Conservation (phyloP, 1,140 invertebrate genomes). For the Drosophila subpulchrella region DNA sequence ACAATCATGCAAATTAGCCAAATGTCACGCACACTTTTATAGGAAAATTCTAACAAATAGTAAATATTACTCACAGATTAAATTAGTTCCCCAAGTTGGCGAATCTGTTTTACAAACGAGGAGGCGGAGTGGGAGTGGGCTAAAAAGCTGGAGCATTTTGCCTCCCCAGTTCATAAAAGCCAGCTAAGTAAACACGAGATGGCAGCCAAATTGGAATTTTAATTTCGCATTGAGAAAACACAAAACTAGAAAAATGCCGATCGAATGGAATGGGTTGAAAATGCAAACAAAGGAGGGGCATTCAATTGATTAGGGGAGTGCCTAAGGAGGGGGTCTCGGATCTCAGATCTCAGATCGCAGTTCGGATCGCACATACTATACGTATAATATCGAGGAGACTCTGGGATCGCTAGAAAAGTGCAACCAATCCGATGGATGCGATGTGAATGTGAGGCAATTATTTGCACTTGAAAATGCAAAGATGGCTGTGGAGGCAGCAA, state of each 20-base stretch:
- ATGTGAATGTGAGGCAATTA: slow-evolving; percentile 45
- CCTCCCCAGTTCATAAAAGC: slow-evolving; percentile 35
- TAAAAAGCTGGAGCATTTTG: slow-evolving; percentile 3
- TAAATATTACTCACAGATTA: slow-evolving; percentile 55
- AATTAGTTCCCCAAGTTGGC: slow-evolving; percentile 35
- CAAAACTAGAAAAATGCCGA: slow-evolving; percentile 38
- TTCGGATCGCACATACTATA: slow-evolving; percentile 4
- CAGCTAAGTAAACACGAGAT: slow-evolving; percentile 55
- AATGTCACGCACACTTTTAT: slow-evolving; percentile 63
- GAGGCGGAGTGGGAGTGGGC: not conserved
- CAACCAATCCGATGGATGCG: slow-evolving; percentile 47
- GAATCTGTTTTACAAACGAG: slow-evolving; percentile 29
- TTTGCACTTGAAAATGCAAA: slow-evolving; percentile 67
- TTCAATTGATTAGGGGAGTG: slow-evolving; percentile 68
- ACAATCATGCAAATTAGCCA: slow-evolving; percentile 51
- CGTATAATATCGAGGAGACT: slow-evolving; percentile 5
- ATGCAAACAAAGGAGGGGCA: slow-evolving; percentile 73
- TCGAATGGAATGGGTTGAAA: slow-evolving; percentile 14
- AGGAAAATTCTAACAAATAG: slow-evolving; percentile 15
- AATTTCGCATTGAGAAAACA: slow-evolving; percentile 72
- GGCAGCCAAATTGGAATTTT: slow-evolving; percentile 73
- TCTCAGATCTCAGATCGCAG: slow-evolving; percentile 1
- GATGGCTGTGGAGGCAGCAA: slow-evolving; percentile 9
- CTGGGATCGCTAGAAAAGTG: slow-evolving; percentile 34
- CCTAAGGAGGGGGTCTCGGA: slow-evolving; percentile 12